Conservation (phyloP, 2,888 invertebrate genomes). For the Drosophila kuntzei region DNA sequence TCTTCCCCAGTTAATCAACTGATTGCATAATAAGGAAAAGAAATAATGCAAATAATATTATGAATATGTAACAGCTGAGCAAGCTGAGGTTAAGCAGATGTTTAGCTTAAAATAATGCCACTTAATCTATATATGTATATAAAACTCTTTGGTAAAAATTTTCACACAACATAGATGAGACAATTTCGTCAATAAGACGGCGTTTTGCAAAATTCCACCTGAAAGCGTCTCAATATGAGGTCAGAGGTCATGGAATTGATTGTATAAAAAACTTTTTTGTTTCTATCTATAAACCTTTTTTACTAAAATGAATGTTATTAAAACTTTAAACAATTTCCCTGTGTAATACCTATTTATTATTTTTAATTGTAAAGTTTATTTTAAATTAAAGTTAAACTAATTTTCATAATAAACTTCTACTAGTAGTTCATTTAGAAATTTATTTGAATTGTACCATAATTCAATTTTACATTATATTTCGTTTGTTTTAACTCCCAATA, state of each 20-base stretch:
- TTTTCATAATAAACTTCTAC: not conserved
- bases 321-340: no score
- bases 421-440: not conserved
- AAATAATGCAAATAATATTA: constrained; percentile 13
- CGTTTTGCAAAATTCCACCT: no score
- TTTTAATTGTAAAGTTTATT: not conserved
- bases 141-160: no score
- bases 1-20: constrained; percentile 29
- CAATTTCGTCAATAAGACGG: no score
- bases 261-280: no score
- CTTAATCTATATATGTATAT: no score
- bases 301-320: not conserved
- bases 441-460: no score
- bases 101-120: not conserved
- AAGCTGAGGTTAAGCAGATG: not conserved
- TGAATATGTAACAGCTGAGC: constrained; percentile 28
- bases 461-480: not conserved
- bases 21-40: constrained; percentile 32
- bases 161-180: no score
- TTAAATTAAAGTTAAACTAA: not conserved
- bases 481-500: not conserved
- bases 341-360: no score
- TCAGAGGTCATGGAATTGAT: no score
- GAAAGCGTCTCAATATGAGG: no score
- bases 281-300: not conserved